phyloP scores from a whole-genome alignment of 2,113 vertebrate genomes.

The Oncorhynchus gorbuscha region DNA sequence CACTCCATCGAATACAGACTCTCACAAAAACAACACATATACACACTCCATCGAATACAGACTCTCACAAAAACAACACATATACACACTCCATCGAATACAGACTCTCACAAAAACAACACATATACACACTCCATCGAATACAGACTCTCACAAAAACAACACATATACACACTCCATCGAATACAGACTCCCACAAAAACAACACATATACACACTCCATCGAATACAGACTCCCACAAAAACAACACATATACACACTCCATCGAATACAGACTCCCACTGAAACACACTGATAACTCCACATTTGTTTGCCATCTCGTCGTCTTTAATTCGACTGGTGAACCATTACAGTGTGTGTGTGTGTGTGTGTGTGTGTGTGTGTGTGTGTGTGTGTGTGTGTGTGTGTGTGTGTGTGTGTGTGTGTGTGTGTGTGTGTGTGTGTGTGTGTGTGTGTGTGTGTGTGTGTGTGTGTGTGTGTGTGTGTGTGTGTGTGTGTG shows the following conservation, averaged over 20 bases:
- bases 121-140: neutral
- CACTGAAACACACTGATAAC: neutral
- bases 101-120: neutral
- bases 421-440: too few relatives aligned
- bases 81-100: neutral
- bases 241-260: constrained; percentile 8
- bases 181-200: neutral
- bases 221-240: neutral
- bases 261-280: neutral
- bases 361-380: too few relatives aligned
- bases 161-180: constrained; percentile 1
- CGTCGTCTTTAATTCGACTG: too few relatives aligned
- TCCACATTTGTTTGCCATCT: neutral
- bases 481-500: neutral
- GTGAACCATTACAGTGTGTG: too few relatives aligned
- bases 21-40: neutral
- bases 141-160: neutral
- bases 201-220: neutral
- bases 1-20: neutral
- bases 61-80: constrained; percentile 1
- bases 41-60: neutral
- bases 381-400: too few relatives aligned
- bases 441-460: neutral
- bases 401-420: too few relatives aligned
- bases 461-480: neutral